A percentile compares a stretch with the other conserved stretches of the same genome.
Conservation (phyloP, 2,888 invertebrate genomes). For the Phyllotreta striolata region DNA sequence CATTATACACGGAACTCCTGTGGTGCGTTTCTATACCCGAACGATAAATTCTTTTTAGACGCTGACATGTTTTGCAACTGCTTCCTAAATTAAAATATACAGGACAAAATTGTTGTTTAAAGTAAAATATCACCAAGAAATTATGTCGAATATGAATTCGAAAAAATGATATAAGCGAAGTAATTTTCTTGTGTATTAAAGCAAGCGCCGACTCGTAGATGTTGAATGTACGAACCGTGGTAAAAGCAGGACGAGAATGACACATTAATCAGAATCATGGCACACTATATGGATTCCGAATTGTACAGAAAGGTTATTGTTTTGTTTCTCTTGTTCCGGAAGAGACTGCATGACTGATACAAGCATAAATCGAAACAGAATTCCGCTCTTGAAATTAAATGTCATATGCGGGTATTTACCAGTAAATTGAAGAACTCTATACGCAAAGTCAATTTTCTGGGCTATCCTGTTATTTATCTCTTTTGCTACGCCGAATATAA, state of each 20-base stretch:
- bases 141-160: conserved; percentile 26
- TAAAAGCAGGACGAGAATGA: conserved; percentile 31
- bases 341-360: conserved; percentile 37
- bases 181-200: conserved; percentile 26
- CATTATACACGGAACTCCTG: too few species aligned
- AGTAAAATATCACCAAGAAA: conserved; percentile 28
- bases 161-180: conserved; percentile 25
- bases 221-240: conserved; percentile 16
- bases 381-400: conserved; percentile 38
- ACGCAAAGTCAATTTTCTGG: conserved; percentile 21
- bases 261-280: conserved; percentile 33
- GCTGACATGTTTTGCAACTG: conserved; percentile 1
- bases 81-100: conserved; percentile 20
- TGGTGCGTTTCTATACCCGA: too few species aligned
- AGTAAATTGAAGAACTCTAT: conserved; percentile 31
- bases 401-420: conserved; percentile 37
- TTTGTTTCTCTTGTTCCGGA: conserved; percentile 37
- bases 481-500: conserved; percentile 6
- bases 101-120: conserved; percentile 12
- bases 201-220: conserved; percentile 20
- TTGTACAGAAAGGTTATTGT: conserved; percentile 34
- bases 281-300: conserved; percentile 31
- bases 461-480: conserved; percentile 11
- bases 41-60: too few species aligned
- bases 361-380: conserved; percentile 38